Conservation (phyloP, 2,113 vertebrate genomes). For the Vidua chalybeata region DNA sequence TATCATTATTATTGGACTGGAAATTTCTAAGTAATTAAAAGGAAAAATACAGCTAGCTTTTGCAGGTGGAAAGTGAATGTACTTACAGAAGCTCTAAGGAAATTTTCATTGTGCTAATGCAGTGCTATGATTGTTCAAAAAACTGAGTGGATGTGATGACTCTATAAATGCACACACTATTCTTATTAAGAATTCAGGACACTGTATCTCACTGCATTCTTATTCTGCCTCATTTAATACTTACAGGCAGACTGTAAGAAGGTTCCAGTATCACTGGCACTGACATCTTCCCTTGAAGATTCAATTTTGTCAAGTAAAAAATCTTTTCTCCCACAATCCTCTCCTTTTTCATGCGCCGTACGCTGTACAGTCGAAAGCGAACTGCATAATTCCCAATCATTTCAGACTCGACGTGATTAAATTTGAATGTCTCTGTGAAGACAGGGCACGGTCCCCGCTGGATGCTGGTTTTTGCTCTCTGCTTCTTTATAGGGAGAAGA, state of each 20-base stretch:
- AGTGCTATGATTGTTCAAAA: neutral
- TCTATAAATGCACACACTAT: conserved; percentile 17
- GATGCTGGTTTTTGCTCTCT: conserved; percentile 91
- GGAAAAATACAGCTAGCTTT: neutral
- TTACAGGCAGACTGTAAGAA: conserved; percentile 90
- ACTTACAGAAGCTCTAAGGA: neutral
- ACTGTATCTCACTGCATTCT: conserved; percentile 5
- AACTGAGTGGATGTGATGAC: neutral
- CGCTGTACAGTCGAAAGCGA: conserved; percentile 92
- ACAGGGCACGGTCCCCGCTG: conserved; percentile 91
- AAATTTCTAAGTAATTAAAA: neutral
- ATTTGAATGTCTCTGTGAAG: conserved; percentile 95
- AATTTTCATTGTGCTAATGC: neutral
- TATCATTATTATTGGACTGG: neutral
- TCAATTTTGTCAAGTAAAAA: conserved; percentile 97
- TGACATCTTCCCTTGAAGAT: conserved; percentile 96
- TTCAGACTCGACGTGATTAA: conserved; percentile 93
- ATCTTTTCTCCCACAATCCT: conserved; percentile 96
- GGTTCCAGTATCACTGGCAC: conserved; percentile 92
- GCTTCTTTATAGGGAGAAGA: conserved; percentile 95
- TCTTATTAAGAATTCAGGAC: conserved; percentile 39
- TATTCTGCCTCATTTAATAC: conserved; percentile 71
- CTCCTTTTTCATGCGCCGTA: conserved; percentile 95
- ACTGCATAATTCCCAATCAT: conserved; percentile 97
- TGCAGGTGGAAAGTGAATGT: neutral